Base-by-base conservation (phyloP, 2,113 vertebrate genomes). In the Heterotis niloticus region DNA sequence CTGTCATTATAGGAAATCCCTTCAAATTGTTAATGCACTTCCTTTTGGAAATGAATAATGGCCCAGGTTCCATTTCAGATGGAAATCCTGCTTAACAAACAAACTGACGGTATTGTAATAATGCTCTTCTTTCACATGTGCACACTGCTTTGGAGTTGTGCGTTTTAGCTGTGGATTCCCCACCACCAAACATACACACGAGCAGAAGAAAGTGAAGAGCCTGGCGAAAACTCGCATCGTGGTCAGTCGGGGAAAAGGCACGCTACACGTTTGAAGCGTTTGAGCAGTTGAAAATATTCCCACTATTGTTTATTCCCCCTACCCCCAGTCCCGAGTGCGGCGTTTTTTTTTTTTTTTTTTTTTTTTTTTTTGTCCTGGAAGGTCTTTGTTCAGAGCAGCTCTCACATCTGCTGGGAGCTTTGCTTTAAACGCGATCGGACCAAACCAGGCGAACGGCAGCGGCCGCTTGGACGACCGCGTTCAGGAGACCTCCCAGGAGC, bases 361-460 rank as follows among this genome's bases (percentile, higher is more conserved):
- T 69, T 64, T 65, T 65, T 65, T 65, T n/a, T 52, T 70, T 14
- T 70, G 65, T 18, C 54, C 24, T 75, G 59, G 75, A 24, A 24
- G 23, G 65, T 68, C 62, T 52, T 52, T 65, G 75, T n/a, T 64
- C 54, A 26, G 76, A 75, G 65, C 28, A 74, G 82, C 18, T n/a
- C 20, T 85, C 85, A 88, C 87, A 88, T 90, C 89, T 90, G 89
- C 88, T 82, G 78, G 83, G 87, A 88, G 88, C 85, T 88, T 87
- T 84, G 87, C 80, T 80, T 78, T 80, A 82, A 82, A 87, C 88
- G 81, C 85, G 83, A 66, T 81, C 24, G 11, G 60, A 80, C 84
- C 77, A 79, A 87, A 84, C 76, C 72, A 81, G 68, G 74, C 79
- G 71, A 81, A 79, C 82, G 84, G 87, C 57, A 78, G 34, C 34